Evolutionary conservation across 2,888 invertebrate species (phyloP), one percentile per base, ranked within the genome.

Genomic region (Ophonus ardosiacus): DNA sequence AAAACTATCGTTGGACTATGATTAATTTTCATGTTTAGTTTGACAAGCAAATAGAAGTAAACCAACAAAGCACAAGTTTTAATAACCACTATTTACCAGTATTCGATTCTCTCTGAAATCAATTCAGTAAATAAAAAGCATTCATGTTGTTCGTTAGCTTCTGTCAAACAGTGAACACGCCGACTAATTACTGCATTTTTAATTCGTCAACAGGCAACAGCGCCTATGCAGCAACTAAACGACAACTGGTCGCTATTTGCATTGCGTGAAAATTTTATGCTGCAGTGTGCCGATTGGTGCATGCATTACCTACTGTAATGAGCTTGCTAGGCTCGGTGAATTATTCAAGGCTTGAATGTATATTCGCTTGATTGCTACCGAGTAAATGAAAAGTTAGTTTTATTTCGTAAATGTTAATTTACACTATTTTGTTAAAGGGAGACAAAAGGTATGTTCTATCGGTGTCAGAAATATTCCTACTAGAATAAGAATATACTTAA

Each of bases 101-200:
- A 18, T 59, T 59, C 59, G 18, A 59, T 59, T 17, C 59, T 17
- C n/a, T 59, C 15, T 13, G 18, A 18, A 59, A 59, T 59, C 59
- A 59, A 59, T 59, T 59, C 59, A 59, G 18, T 18, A 59, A 59
- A 59, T 59, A 59, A 59, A 59, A 59, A 59, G 17, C 18, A 59
- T 59, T 59, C 18, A 59, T 15, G 15, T 17, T 15, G 59, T 59
- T 59, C 59, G 59, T 59, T 59, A 59, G 68, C n/a, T 68, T 68
- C 68, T 15, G 24, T 68, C 68, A 38, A 38, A 38, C 38, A 31
- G 24, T 15, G 65, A 68, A 10, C 79, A 79, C 61, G 40, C 79
- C 61, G 61, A 61, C 79, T 79, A 79, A 79, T 79, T 59, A 79
- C 61, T 79, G 57, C 79, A 79, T 79, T 56, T 79, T 79, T 79